Conservation (phyloP, 2,113 vertebrate species). For the Etia nguti region DNA sequence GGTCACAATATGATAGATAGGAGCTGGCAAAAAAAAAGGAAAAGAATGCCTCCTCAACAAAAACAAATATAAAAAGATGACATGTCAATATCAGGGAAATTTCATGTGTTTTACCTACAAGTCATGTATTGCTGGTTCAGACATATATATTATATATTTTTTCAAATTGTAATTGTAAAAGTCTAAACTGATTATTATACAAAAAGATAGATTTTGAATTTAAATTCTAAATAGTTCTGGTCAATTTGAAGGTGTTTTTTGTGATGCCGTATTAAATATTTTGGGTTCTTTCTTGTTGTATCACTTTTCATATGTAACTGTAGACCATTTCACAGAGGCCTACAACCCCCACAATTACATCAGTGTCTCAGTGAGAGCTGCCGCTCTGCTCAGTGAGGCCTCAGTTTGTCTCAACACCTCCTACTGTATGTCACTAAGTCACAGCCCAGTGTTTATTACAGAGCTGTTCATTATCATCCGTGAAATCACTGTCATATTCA, state of each 20-base stretch:
- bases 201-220: neutral
- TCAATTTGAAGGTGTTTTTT: neutral
- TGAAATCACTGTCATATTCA: neutral
- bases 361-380: neutral
- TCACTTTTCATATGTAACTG: neutral
- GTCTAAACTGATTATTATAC: neutral
- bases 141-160: neutral
- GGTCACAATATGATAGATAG: slow-evolving; percentile 1
- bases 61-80: neutral
- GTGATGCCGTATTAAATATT: neutral
- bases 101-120: neutral
- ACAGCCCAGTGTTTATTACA: neutral
- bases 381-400: neutral
- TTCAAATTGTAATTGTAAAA: neutral
- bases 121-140: too few relatives aligned
- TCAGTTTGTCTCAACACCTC: neutral
- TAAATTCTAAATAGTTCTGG: neutral
- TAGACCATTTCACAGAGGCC: neutral
- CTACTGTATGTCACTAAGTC: neutral
- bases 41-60: neutral
- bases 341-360: neutral
- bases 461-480: neutral
- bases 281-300: neutral
- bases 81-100: neutral
- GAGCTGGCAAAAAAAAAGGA: neutral